Evolutionary conservation across 2,113 vertebrate species (phyloP), one percentile per base, ranked within the genome.

Genomic region (Eulemur rufifrons): DNA sequence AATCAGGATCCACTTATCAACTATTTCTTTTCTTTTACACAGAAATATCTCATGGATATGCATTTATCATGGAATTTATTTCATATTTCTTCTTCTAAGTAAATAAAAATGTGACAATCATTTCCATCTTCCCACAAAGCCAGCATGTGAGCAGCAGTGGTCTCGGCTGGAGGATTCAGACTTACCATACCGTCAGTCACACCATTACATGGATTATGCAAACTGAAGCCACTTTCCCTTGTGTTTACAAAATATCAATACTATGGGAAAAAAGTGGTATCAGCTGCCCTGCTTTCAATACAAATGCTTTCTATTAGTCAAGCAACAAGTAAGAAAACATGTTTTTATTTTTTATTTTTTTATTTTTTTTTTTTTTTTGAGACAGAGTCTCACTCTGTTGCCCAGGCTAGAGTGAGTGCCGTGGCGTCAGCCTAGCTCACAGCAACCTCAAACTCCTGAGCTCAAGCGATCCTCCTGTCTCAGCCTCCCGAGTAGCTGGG

Each of bases 31-130:
- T 86, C 77, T 83, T 73, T 45, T 69, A 7, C n/a, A 86, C 14
- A 94, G 42, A 76, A 96, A 80, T 56, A 42, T 64, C 80, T 89
- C 50, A 71, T 59, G 42, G 68, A 90, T 77, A 86, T 68, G 54
- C 32, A 86, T 89, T 86, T 96, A n/a, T 77, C 80, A 63, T 95
- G 63, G 45, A 96, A 91, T 25, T 84, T 73, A 73, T 80, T 93
- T 86, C n/a, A 34, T 84, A 95, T 84, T 91, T 93, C 64, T 96
- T 90, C 61, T 47, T 87, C 47, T 94, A 80, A 91, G 14, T 86
- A 84, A 91, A 94, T 95, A 89, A 95, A 94, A 98, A 84, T 56
- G 80, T 96, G 94, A 85, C 83, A 59, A 80, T 93, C 45, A 85
- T 95, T 96, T 93, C 80, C 91, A 92, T 76, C 86, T 93, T 91